A percentile compares a stretch with the other conserved stretches of the same genome.
Evolutionary conservation across 2,797 vertebrate species (phyloP).

Genomic region (Limosa lapponica): DNA sequence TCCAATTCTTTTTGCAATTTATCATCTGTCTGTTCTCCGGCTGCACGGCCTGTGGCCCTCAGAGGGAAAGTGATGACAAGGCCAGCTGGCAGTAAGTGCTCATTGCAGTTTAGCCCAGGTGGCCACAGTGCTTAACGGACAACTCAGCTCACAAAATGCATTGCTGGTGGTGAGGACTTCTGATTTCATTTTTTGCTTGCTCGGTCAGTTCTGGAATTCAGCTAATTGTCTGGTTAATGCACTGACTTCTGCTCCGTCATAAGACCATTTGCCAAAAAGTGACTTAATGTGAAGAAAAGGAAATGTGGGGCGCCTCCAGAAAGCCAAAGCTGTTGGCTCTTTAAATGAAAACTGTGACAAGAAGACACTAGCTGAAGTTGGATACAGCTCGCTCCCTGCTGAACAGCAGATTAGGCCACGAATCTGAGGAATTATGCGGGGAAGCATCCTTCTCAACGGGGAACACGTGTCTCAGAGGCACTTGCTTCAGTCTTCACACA

Average conservation of each 20-base stretch:
- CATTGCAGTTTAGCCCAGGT: constrained; percentile 41
- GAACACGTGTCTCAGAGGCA: not conserved
- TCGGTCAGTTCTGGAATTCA: not conserved
- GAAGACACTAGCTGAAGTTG: constrained; percentile 11
- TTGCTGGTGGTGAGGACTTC: constrained; percentile 13
- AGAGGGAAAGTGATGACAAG: constrained; percentile 58
- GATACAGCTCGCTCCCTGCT: constrained; percentile 12
- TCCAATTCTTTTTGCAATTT: constrained; percentile 47
- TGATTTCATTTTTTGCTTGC: constrained; percentile 31
- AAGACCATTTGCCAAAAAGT: constrained; percentile 25
- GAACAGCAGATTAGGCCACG: not conserved
- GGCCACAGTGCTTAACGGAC: constrained; percentile 35
- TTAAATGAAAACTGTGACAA: not conserved
- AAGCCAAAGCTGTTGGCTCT: constrained; percentile 41
- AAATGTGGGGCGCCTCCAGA: not conserved
- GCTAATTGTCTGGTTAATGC: constrained; percentile 23
- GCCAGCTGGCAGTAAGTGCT: constrained; percentile 49
- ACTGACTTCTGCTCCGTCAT: not conserved
- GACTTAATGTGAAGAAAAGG: constrained; percentile 11
- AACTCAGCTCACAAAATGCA: not conserved
- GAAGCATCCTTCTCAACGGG: not conserved
- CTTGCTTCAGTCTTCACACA: not conserved
- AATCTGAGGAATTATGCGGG: not conserved
- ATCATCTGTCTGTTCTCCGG: not conserved
- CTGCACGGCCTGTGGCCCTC: not conserved